Percentiles rank a stretch among this genome's conserved stretches.
Conservation (phyloP, 2,888 invertebrate species). For the Spilarctia lutea region DNA sequence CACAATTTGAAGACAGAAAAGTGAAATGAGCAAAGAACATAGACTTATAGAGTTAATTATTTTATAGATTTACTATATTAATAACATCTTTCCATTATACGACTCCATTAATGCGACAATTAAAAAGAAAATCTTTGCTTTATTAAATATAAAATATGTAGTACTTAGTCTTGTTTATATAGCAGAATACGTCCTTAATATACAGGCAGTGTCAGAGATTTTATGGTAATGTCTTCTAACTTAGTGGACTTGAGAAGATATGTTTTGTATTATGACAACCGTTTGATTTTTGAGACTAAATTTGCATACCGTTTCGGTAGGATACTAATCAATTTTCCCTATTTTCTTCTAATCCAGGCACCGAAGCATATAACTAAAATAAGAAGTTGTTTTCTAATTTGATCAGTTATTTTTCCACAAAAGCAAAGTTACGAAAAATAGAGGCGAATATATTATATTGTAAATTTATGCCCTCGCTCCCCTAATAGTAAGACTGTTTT, state of each 20-base stretch:
- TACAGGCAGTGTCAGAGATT: constrained; percentile 29
- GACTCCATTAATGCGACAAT: too few species aligned
- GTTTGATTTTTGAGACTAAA: neutral
- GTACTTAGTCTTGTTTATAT: constrained; percentile 15
- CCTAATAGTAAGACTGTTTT: constrained; percentile 65
- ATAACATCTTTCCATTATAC: too few species aligned
- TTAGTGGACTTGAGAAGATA: constrained; percentile 3
- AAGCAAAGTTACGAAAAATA: neutral
- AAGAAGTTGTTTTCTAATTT: neutral
- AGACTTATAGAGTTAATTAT: too few species aligned
- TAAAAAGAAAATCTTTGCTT: constrained; percentile 16
- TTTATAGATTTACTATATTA: too few species aligned
- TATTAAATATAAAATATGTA: constrained; percentile 7
- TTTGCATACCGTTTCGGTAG: neutral
- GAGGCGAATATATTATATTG: neutral
- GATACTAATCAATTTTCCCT: neutral
- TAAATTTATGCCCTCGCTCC: constrained; percentile 41
- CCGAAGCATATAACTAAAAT: neutral
- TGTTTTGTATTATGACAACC: constrained; percentile 4
- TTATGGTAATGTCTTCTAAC: constrained; percentile 18
- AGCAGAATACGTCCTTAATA: constrained; percentile 26
- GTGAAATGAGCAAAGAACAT: too few species aligned
- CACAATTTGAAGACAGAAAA: too few species aligned
- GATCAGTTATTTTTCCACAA: neutral
- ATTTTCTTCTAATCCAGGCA: neutral